These are phyloP conservation scores for Physeter macrocephalus DNA, from an alignment of 2,113 vertebrate species.

Conservation along the genomic window DNA sequence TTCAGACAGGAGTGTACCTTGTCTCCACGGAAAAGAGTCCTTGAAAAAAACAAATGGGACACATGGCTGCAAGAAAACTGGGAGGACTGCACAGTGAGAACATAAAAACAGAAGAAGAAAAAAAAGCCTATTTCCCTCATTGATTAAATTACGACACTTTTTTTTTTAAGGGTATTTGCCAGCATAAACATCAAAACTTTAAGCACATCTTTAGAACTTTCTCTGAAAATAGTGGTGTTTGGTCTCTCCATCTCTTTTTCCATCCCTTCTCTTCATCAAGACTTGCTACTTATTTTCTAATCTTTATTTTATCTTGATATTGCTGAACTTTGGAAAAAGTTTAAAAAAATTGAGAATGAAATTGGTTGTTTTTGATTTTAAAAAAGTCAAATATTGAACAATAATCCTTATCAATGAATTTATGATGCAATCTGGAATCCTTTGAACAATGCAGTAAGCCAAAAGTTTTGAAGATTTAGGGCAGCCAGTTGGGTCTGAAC, in stretches of 20 bases:
- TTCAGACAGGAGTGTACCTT: slow-evolving; percentile 71
- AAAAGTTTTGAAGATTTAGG: not conserved
- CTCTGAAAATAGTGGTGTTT: not conserved
- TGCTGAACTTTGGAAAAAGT: not conserved
- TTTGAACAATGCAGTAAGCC: not conserved
- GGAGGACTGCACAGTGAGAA: slow-evolving; percentile 91
- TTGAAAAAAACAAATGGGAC: slow-evolving; percentile 85
- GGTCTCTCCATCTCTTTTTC: not conserved
- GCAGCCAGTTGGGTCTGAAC: not conserved
- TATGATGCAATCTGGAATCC: not conserved
- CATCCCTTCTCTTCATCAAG: not conserved
- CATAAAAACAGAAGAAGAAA: not conserved
- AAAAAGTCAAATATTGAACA: not conserved
- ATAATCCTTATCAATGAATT: not conserved
- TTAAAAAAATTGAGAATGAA: not conserved
- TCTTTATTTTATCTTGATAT: not conserved
- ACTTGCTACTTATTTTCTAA: not conserved
- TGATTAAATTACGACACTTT: not conserved
- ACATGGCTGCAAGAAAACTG: slow-evolving; percentile 92
- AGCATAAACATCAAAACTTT: not conserved
- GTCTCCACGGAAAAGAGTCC: slow-evolving; percentile 71
- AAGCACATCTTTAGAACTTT: not conserved
- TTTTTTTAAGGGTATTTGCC: not conserved
- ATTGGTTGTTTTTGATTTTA: not conserved
- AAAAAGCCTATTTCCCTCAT: accelerated